Evolutionary conservation across 2,888 invertebrate genomes (phyloP).

Genomic region (Drosophila lacicola): DNA sequence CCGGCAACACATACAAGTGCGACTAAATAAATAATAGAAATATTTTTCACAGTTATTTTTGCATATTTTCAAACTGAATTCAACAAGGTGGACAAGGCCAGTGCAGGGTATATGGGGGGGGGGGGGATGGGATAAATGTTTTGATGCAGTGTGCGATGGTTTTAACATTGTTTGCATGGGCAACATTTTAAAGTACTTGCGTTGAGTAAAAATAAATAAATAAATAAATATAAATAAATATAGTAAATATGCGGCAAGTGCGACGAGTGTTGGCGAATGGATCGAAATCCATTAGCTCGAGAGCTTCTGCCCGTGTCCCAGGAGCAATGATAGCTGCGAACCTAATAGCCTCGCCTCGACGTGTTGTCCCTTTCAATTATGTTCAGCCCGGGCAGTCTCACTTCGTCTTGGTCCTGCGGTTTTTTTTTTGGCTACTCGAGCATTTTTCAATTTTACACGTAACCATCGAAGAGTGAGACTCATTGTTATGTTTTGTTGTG

Average conservation of each 20-base stretch:
- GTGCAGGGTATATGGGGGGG: neutral
- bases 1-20: conserved; percentile 22
- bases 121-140: conserved; percentile 16
- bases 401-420: conserved; percentile 55
- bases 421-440: conserved; percentile 56
- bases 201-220: conserved; percentile 73
- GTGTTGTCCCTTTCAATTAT: conserved; percentile 82
- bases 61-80: conserved; percentile 54
- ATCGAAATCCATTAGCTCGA: conserved; percentile 72
- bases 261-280: conserved; percentile 32
- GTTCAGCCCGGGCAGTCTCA: conserved; percentile 13
- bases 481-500: conserved; percentile 64
- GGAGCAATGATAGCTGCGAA: conserved; percentile 75
- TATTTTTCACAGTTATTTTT: conserved; percentile 72
- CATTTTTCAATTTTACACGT: conserved; percentile 82
- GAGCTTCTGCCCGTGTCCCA: conserved; percentile 59
- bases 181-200: conserved; percentile 62
- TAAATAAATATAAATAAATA: conserved; percentile 67
- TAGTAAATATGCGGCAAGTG: conserved; percentile 47
- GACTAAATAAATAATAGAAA: conserved; percentile 65
- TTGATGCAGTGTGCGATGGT: conserved; percentile 28
- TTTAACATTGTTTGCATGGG: conserved; percentile 47
- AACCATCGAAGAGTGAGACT: conserved; percentile 53
- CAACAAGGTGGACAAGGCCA: conserved; percentile 25
- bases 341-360: conserved; percentile 77